Conservation (phyloP, 2,888 invertebrate species). For the Drosophila incognita region DNA sequence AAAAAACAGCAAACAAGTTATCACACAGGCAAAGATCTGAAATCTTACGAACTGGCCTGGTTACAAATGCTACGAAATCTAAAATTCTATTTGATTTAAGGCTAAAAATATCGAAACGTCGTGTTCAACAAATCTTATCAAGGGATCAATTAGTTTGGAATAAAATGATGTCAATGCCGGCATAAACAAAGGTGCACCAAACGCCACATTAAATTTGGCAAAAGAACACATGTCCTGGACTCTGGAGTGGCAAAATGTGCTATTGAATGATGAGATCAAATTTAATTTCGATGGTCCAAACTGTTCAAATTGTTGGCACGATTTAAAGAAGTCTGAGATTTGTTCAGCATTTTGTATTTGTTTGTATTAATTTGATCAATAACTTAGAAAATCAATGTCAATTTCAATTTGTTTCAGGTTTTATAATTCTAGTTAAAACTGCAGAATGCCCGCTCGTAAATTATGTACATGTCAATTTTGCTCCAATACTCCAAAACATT, state of each 20-base stretch:
- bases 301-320: no score
- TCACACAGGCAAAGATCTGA: background rate
- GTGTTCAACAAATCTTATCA: background rate
- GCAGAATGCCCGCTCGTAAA: no score
- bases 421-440: no score
- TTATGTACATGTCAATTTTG: no score
- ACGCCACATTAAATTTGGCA: no score
- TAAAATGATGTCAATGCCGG: background rate
- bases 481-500: no score
- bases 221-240: background rate
- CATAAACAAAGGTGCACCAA: no score
- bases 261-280: accelerated
- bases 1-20: background rate
- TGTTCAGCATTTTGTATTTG: no score
- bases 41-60: background rate
- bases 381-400: no score
- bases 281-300: background rate
- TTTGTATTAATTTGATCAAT: no score
- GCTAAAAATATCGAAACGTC: background rate
- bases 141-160: background rate
- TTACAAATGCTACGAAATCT: background rate
- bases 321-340: no score
- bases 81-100: background rate
- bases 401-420: no score
- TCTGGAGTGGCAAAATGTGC: background rate